Evolutionary conservation across 2,888 invertebrate genomes (phyloP).

Genomic region (Nomada flava): DNA sequence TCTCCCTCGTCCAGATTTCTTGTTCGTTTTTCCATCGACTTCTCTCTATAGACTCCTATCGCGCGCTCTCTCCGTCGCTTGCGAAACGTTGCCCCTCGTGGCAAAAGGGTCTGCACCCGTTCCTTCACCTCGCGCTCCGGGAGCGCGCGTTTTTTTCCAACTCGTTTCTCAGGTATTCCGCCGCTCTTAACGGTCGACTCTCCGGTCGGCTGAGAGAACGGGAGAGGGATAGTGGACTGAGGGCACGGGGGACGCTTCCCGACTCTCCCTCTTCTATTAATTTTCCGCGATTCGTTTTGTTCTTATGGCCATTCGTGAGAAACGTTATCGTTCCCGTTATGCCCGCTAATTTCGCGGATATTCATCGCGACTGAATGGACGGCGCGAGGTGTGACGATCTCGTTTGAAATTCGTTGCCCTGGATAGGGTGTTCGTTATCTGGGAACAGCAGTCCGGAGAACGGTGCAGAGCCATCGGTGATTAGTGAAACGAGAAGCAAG

Average conservation of each 20-base stretch:
- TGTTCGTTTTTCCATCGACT: conserved; percentile 44
- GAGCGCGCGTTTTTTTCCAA: conserved; percentile 76
- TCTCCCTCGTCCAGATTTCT: conserved; percentile 20
- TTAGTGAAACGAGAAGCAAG: conserved; percentile 13
- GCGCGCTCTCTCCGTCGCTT: conserved; percentile 42
- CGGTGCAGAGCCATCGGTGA: conserved; percentile 1
- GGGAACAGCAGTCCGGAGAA: background rate
- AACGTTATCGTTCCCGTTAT: conserved; percentile 50
- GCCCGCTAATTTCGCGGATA: conserved; percentile 4
- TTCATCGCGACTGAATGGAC: background rate
- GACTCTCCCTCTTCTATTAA: conserved; percentile 48
- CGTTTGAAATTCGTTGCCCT: background rate
- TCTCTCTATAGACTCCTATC: conserved; percentile 44
- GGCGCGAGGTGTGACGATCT: background rate
- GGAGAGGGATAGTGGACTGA: conserved; percentile 37
- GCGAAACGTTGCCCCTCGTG: conserved; percentile 59
- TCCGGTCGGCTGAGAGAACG: conserved; percentile 40
- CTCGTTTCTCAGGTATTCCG: conserved; percentile 80
- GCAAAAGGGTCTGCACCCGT: conserved; percentile 76
- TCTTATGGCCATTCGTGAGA: conserved; percentile 36
- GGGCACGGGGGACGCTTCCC: conserved; percentile 52
- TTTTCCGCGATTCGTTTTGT: conserved; percentile 54
- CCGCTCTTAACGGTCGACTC: conserved; percentile 75
- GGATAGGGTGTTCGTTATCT: too few relatives aligned
- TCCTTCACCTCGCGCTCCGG: conserved; percentile 78